Evolutionary conservation across 2,113 vertebrate species (phyloP).

Genomic region (Lagopus leucura): DNA sequence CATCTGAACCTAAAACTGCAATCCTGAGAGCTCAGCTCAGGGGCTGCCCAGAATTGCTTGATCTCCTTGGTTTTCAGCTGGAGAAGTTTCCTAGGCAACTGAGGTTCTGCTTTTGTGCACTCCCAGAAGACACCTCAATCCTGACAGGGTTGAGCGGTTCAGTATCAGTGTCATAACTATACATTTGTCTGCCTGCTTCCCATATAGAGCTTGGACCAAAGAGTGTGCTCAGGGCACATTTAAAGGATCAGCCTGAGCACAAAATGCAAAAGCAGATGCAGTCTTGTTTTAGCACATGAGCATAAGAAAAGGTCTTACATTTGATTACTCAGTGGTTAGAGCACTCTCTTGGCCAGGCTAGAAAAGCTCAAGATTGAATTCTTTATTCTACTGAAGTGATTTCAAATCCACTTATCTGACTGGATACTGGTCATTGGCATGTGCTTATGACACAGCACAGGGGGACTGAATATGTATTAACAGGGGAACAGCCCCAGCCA

Average conservation of each 20-base stretch:
- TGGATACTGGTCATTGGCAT: background rate
- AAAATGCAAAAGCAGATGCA: constrained; percentile 38
- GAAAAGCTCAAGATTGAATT: constrained; percentile 2
- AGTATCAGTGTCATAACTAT: constrained; percentile 61
- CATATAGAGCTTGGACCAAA: background rate
- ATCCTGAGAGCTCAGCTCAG: background rate
- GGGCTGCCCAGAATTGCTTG: constrained; percentile 39
- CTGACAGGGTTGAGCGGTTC: constrained; percentile 58
- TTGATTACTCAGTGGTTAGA: background rate
- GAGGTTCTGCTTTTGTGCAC: constrained; percentile 67
- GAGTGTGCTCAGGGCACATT: constrained; percentile 9
- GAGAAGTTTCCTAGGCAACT: constrained; percentile 74
- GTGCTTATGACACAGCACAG: background rate
- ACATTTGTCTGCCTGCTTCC: constrained; percentile 56
- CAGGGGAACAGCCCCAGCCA: background rate
- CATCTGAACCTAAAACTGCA: constrained; percentile 25
- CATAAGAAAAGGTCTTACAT: constrained; percentile 8
- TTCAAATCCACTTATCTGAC: background rate
- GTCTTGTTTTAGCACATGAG: background rate
- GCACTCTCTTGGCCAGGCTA: background rate
- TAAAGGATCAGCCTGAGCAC: constrained; percentile 8
- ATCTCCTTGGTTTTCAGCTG: constrained; percentile 51
- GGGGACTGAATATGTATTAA: background rate
- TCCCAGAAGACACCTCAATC: constrained; percentile 67
- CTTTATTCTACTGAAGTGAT: background rate